Base-by-base conservation (phyloP, 2,888 invertebrate species). In the Ophraella communa region DNA sequence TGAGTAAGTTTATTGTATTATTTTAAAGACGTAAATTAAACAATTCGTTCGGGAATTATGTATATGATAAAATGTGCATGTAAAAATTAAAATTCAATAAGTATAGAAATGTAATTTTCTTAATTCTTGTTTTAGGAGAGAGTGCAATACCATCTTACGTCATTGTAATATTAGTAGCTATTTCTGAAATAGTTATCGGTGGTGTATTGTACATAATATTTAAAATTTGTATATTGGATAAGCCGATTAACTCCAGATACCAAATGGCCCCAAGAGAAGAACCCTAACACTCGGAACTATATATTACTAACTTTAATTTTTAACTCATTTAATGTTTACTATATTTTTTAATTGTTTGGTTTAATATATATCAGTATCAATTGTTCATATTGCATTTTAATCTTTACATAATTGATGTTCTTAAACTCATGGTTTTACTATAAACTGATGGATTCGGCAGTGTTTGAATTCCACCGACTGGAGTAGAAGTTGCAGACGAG, bases 111-210 rank as follows among this genome's bases (percentile, higher is more conserved):
- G n/a, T n/a, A n/a, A n/a, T 17, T 21, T 20, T 20, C 5, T 30
- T 11, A 52, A n/a, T 33, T 49, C 3, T 17, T 24, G 7, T 79
- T 79, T 77, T 71, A 92, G 92, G 81, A 80, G 88, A 89, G 52
- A 85, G 87, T 53, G 86, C 88, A 11, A 87, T 92, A 69, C 92
- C 93, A 64, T 91, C 91, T 0, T 93, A 92, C 92, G 89, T 89
- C 0, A 87, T 91, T 65, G 87, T 91, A 64, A 77, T 90, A 18
- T 81, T 92, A 73, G 83, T 90, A 10, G 91, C 89, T 5, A 79
- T 91, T n/a, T 87, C 86, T 27, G 89, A 92, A 85, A 76, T 93
- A 33, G 54, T 88, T 1, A 73, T 89, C n/a, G 92, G 92, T 44
- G 91, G 86, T 2, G 83, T 88, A 5, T 78, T 92, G 0, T 93